Evolutionary conservation across 2,888 invertebrate species (phyloP).

Genomic region (Podotricha telesiphe): DNA sequence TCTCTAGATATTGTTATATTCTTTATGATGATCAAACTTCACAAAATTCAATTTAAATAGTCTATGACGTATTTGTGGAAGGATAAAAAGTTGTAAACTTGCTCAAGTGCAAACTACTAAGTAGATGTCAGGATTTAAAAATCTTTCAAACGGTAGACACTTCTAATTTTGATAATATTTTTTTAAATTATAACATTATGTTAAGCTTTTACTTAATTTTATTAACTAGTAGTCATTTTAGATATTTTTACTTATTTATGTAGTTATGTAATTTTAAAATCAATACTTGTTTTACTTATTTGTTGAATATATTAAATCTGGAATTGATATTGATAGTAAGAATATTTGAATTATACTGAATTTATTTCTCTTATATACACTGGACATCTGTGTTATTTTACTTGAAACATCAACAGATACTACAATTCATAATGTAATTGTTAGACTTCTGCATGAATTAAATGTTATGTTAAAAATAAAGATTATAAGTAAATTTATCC

Average conservation of each 20-base stretch:
- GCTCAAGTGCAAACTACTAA: neutral
- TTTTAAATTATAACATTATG: neutral
- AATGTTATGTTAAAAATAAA: too few species aligned
- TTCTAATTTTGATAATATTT: neutral
- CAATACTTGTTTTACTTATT: conserved; percentile 2
- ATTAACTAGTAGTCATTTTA: neutral
- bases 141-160: conserved; percentile 27
- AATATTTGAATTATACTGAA: neutral
- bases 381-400: neutral
- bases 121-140: conserved; percentile 31
- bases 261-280: conserved; percentile 40
- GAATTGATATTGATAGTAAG: conserved; percentile 1
- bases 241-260: conserved; percentile 26
- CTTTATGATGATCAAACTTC: neutral
- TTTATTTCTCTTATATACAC: neutral
- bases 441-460: neutral
- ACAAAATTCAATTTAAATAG: neutral
- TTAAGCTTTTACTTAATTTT: neutral
- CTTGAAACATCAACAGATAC: neutral
- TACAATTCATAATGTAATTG: neutral
- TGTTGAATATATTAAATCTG: conserved; percentile 6
- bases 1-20: conserved; percentile 16
- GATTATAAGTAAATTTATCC: too few species aligned
- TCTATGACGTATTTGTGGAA: neutral
- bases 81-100: neutral